Evolutionary conservation across 2,888 invertebrate species (phyloP).

Genomic region (Eucera pruinosa): DNA sequence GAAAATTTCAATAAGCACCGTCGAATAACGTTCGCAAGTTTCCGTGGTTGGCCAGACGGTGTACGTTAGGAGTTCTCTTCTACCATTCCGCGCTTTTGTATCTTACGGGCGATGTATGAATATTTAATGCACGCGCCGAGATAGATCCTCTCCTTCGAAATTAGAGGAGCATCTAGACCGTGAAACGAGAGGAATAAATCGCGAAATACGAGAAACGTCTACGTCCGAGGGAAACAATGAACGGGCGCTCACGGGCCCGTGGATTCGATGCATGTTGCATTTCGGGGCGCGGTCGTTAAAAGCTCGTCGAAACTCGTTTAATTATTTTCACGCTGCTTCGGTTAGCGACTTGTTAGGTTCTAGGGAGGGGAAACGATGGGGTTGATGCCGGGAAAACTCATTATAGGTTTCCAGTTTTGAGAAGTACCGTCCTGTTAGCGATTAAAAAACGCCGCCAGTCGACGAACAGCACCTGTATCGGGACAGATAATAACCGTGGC

Average conservation of each 20-base stretch:
- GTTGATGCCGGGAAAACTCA: slow-evolving; percentile 59
- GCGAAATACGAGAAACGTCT: slow-evolving; percentile 19
- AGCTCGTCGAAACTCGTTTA: slow-evolving; percentile 70
- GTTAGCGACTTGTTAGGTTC: slow-evolving; percentile 64
- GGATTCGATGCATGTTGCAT: slow-evolving; percentile 51
- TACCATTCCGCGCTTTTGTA: slow-evolving; percentile 8
- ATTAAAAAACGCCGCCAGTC: slow-evolving; percentile 51
- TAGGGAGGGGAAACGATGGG: slow-evolving; percentile 6
- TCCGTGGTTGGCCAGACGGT: neutral
- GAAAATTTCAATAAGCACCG: slow-evolving; percentile 6
- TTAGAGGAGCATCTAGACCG: slow-evolving; percentile 29
- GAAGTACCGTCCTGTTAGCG: slow-evolving; percentile 62
- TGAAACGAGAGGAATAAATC: slow-evolving; percentile 36
- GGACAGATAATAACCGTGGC: slow-evolving; percentile 50
- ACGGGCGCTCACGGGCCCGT: slow-evolving; percentile 27
- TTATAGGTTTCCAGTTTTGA: slow-evolving; percentile 66
- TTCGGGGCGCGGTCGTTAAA: slow-evolving; percentile 61
- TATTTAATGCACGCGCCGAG: slow-evolving; percentile 15
- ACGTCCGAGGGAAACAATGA: slow-evolving; percentile 40
- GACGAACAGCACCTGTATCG: slow-evolving; percentile 36
- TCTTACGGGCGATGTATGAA: slow-evolving; percentile 23
- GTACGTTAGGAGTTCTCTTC: neutral
- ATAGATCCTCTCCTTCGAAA: slow-evolving; percentile 19
- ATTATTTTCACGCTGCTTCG: slow-evolving; percentile 66
- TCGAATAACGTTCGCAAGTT: slow-evolving; percentile 8